Percentiles rank a stretch among this genome's conserved stretches.
These are phyloP conservation scores for Lithophane leautieri DNA, from an alignment of 2,888 invertebrate species.

Conservation along the genomic window DNA sequence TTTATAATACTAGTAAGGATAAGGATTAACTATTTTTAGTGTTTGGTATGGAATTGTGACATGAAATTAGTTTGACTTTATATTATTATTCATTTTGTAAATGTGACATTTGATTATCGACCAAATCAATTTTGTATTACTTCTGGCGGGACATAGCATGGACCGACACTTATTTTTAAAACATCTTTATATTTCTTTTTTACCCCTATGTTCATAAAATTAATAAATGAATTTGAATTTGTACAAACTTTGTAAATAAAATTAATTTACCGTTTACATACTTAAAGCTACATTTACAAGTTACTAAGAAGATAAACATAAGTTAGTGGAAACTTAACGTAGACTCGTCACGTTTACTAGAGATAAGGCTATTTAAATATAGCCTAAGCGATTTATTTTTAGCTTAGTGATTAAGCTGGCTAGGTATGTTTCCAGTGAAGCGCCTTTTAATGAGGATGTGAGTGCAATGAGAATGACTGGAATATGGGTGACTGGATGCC, in stretches of 20 bases:
- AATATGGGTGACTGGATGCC: slow-evolving; percentile 42
- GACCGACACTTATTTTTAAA: too few species aligned
- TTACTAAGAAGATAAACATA: slow-evolving; percentile 37
- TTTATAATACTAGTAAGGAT: too few species aligned
- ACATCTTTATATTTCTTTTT: too few species aligned
- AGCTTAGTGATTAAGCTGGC: slow-evolving; percentile 25
- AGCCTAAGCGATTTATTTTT: slow-evolving; percentile 33
- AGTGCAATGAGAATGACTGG: slow-evolving; percentile 9
- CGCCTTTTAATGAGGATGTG: slow-evolving; percentile 51
- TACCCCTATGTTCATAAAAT: too few species aligned
- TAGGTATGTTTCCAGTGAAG: slow-evolving; percentile 15
- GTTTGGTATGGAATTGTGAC: too few species aligned
- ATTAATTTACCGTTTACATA: slow-evolving; percentile 24
- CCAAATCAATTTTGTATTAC: too few species aligned
- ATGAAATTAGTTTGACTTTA: too few species aligned
- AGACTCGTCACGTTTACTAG: slow-evolving; percentile 30
- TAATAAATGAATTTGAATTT: too few species aligned
- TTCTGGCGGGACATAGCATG: too few species aligned
- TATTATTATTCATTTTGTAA: too few species aligned
- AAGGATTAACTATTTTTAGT: too few species aligned
- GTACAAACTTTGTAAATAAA: slow-evolving; percentile 17
- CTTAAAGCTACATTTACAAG: slow-evolving; percentile 27
- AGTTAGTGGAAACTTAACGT: slow-evolving; percentile 36
- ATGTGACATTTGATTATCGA: too few species aligned
- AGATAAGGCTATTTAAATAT: slow-evolving; percentile 45